These are phyloP conservation scores for Rhagophthalmus giganteus DNA, from an alignment of 2,888 invertebrate genomes.

Conservation along the genomic window DNA sequence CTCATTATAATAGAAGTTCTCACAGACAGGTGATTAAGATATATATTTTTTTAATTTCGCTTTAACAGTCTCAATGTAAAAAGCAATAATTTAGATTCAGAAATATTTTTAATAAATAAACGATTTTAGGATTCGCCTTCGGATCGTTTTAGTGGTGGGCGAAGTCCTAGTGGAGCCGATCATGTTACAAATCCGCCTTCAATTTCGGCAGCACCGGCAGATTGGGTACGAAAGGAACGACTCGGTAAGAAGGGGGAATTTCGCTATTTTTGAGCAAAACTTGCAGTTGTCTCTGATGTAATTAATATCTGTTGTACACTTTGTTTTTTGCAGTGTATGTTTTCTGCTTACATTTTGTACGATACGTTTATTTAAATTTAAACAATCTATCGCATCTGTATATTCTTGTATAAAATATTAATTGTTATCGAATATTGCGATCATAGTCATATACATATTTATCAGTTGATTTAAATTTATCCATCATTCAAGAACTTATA, in stretches of 20 bases:
- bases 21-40: constrained; percentile 37
- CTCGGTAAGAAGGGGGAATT: constrained; percentile 94
- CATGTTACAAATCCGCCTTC: constrained; percentile 56
- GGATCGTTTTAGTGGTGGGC: constrained; percentile 51
- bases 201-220: constrained; percentile 63
- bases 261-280: constrained; percentile 75
- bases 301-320: no score
- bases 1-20: constrained; percentile 52
- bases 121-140: constrained; percentile 57
- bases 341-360: constrained; percentile 27
- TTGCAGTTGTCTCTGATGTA: no score
- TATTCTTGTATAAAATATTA: constrained; percentile 27
- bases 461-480: no score
- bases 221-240: constrained; percentile 85
- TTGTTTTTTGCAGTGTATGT: constrained; percentile 22
- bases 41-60: no score
- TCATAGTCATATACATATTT: constrained; percentile 11
- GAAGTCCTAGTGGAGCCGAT: constrained; percentile 56
- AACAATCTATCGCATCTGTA: constrained; percentile 15
- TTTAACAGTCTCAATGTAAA: no score
- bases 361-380: constrained; percentile 22
- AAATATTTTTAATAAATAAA: no score
- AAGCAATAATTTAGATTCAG: no score
- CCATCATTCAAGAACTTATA: no score
- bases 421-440: constrained; percentile 18